Base-by-base conservation (phyloP, 1,140 invertebrate species). In the Polypedilum pembai region DNA sequence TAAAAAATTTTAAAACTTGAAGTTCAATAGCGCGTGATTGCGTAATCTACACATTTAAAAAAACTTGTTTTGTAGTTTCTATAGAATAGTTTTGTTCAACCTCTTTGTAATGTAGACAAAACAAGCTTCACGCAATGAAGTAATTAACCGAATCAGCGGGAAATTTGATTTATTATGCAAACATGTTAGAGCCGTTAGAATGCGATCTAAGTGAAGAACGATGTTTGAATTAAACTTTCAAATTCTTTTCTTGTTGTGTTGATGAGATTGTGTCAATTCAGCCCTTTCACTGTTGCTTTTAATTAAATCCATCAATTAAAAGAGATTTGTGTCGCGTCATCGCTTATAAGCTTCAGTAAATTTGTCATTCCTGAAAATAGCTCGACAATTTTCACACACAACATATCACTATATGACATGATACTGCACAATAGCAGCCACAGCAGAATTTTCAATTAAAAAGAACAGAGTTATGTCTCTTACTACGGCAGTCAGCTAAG, bases 131-230 rank as follows among this genome's bases (percentile, higher is more conserved):
- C 65, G 65, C 65, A 69, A 69, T 69, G 65, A 69, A 69, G 65
- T 69, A 69, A 69, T 69, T 69, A 69, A 69, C 65, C 18, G 17
- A 18, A 69, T 69, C 65, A 69, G 65, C 65, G 65, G 20, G 65
- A 69, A 69, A 69, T 69, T 69, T 69, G 65, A 69, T 69, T 69
- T 69, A 18, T 21, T 69, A 69, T 69, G 65, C 65, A 69, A 69
- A 69, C 65, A 69, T 5, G 5, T 1, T 21, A 10, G 8, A 21
- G 5, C 20, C 65, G 65, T 69, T 18, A 69, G 65, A 20, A 21
- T 20, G 20, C 5, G 18, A 8, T 69, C 8, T 69, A 18, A 69
- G 65, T 18, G 65, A 56, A 56, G 10, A 56, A 15, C 45, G 10
- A 56, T 56, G 45, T 56, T 56, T 56, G 3, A 56, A 56, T 56